These are phyloP conservation scores for Netelia melanura DNA, from an alignment of 2,888 invertebrate genomes.

Conservation along the genomic window DNA sequence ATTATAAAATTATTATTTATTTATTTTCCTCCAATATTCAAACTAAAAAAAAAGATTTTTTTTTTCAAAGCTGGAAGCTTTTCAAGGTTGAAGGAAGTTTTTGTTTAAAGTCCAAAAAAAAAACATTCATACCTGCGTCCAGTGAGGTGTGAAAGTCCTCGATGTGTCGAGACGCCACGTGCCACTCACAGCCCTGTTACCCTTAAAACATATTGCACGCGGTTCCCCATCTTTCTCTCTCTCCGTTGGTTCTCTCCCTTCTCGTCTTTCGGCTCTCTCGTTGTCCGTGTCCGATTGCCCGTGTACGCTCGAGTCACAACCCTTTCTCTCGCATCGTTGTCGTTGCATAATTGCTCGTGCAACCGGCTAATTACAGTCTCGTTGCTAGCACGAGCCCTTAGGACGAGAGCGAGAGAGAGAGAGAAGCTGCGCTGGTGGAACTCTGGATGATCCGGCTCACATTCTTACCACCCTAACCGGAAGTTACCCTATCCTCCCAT, in stretches of 20 bases:
- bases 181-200: slow-evolving; percentile 35
- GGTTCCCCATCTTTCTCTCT: not conserved
- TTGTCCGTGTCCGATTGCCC: slow-evolving; percentile 71
- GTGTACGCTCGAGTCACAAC: slow-evolving; percentile 63
- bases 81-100: not conserved
- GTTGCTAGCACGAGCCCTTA: not conserved
- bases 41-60: not conserved
- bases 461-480: slow-evolving; percentile 46
- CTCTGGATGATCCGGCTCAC: slow-evolving; percentile 51
- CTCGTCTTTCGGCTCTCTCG: slow-evolving; percentile 63
- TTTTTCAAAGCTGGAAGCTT: not conserved
- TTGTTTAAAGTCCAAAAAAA: not conserved
- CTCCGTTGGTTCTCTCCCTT: slow-evolving; percentile 17
- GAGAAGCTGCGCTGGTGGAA: slow-evolving; percentile 37
- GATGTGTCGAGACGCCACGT: slow-evolving; percentile 24
- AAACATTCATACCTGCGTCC: not conserved
- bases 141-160: slow-evolving; percentile 12
- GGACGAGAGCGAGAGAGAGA: not conserved
- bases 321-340: slow-evolving; percentile 25
- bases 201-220: not conserved
- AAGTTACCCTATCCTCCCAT: slow-evolving; percentile 43
- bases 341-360: slow-evolving; percentile 65
- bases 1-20: not conserved
- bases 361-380: slow-evolving; percentile 67
- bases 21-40: not conserved